These are phyloP conservation scores for Metopolophium dirhodum DNA, from an alignment of 1,140 invertebrate species.

Conservation along the genomic window DNA sequence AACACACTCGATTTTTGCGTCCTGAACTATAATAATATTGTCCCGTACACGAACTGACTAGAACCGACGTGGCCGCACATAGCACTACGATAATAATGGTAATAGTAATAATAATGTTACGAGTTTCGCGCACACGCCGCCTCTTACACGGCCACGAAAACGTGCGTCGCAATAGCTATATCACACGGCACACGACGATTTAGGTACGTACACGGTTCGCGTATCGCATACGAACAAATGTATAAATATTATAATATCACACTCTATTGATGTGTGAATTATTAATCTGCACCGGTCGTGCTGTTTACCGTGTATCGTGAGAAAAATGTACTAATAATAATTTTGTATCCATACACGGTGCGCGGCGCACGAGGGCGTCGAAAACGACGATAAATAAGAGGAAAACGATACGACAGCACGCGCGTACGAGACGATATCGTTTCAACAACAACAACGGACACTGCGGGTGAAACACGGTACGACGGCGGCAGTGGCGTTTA, in stretches of 20 bases:
- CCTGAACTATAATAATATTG: not conserved
- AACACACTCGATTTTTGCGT: not conserved
- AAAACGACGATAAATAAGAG: slow-evolving; percentile 17
- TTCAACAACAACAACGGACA: slow-evolving; percentile 8
- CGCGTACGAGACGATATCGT: not conserved
- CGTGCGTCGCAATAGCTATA: not conserved
- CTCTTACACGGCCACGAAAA: not conserved
- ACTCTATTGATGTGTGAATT: not conserved
- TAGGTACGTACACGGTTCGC: not conserved
- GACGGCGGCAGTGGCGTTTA: slow-evolving; percentile 2
- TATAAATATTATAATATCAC: not conserved
- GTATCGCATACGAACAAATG: not conserved
- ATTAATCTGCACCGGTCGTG: not conserved
- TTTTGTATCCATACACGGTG: not conserved
- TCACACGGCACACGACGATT: not conserved
- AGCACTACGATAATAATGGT: not conserved
- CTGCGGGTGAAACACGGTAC: slow-evolving; percentile 4
- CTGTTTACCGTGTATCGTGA: not conserved
- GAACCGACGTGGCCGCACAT: slow-evolving; percentile 14
- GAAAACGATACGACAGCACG: not conserved
- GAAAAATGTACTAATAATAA: not conserved
- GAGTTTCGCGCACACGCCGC: slow-evolving; percentile 3
- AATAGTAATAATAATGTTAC: not conserved
- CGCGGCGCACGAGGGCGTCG: not conserved
- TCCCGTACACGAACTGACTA: not conserved